Evolutionary conservation across 1,140 invertebrate species (phyloP), one percentile per base, ranked within the genome.

Genomic region (Drosophila nigrodunni): DNA sequence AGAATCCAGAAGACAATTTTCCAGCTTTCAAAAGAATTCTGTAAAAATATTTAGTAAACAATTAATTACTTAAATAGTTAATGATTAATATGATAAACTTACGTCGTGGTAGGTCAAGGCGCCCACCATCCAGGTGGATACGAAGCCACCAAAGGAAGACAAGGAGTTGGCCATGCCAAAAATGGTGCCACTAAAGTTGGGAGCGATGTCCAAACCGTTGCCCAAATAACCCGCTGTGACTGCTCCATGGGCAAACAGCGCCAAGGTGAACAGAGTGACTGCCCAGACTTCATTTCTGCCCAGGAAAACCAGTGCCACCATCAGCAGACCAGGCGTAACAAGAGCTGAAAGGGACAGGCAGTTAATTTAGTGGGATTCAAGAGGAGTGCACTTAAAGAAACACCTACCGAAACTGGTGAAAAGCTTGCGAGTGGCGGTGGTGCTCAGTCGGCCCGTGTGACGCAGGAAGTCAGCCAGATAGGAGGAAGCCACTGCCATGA

Each of bases 111-210:
- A 94, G 1, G 97, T 98, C 10, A 98, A 93, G 25, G 94, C 93
- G 18, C 97, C 97, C n/a, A 98, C 97, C 93, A 98, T 95, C 80
- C 94, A 94, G 0, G 97, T 96, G 37, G 97, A 97, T 0, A 98
- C 82, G 91, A 96, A 98, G 18, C 97, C 97, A 15, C 97, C 97
- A 49, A 98, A 93, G 0, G 97, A 98, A 1, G 97, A 97, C 58
- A 98, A 92, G 0, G 97, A 98, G 89, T 98, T 98, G 6, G 97
- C 96, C 88, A 98, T 94, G 8, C 97, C 97, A 93, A 98, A 98
- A 62, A 98, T 96, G 2, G 96, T 97, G 61, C 97, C 97, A 57
- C 97, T 97, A 92, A 97, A 98, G 80, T 97, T 96, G 5, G 97
- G 97, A 2, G 97, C 97, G 81, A 98, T 97, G 83, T 98, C 97